These are phyloP conservation scores for Hypocryptadius cinnamomeus DNA, from an alignment of 2,113 vertebrate genomes.

Conservation along the genomic window DNA sequence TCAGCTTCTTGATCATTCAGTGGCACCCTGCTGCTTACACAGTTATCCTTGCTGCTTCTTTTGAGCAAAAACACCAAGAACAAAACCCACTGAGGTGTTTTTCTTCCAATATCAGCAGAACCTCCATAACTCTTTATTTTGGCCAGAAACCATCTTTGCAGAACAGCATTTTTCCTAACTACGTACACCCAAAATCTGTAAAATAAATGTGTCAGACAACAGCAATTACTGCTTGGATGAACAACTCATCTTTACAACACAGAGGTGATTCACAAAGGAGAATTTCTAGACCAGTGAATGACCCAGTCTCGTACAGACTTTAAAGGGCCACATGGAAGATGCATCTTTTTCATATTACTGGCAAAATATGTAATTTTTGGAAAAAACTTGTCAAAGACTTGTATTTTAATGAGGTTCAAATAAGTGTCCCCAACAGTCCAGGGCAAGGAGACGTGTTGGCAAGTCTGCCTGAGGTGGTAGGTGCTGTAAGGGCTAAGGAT, in stretches of 20 bases:
- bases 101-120: neutral
- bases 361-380: neutral
- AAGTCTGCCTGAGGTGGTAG: neutral
- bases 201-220: neutral
- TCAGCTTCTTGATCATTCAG: conserved; percentile 2
- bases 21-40: neutral
- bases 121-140: neutral
- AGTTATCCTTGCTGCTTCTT: neutral
- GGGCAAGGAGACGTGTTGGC: fast-evolving
- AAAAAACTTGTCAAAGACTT: neutral
- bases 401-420: neutral
- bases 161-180: neutral
- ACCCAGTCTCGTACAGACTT: neutral
- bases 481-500: neutral
- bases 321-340: neutral
- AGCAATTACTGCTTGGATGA: neutral
- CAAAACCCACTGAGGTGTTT: neutral
- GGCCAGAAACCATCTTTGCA: neutral
- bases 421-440: neutral
- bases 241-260: neutral
- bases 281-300: neutral
- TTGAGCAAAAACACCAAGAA: neutral
- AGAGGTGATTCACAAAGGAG: neutral
- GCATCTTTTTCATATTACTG: neutral
- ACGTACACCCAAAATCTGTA: neutral